phyloP scores from a whole-genome alignment of 2,888 invertebrate species.

The Agriopis leucophaearia region DNA sequence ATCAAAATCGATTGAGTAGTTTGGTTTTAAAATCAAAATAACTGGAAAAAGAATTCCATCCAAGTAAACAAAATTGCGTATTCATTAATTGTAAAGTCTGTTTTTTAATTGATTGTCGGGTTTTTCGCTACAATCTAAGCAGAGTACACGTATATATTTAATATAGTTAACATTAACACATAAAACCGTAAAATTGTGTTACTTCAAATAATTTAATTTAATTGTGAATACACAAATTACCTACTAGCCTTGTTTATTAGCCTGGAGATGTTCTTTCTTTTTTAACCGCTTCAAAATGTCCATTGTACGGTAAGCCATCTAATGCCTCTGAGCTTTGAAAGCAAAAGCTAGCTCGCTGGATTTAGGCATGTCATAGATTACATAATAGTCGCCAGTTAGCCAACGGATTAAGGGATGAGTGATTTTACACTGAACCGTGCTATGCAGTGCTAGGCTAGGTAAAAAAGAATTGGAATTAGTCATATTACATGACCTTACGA shows the following conservation, averaged over 20 bases:
- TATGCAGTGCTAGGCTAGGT: not conserved
- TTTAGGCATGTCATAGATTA: not conserved
- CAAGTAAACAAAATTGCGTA: too few species aligned
- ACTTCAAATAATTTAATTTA: not conserved
- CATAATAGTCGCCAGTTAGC: constrained; percentile 4
- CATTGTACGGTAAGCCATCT: not conserved
- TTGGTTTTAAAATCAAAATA: too few species aligned
- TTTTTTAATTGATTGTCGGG: too few species aligned
- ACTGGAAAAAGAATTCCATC: too few species aligned
- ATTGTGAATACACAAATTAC: not conserved
- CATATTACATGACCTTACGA: too few species aligned
- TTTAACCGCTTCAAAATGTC: not conserved
- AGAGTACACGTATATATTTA: not conserved
- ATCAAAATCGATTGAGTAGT: too few species aligned
- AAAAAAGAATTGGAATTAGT: too few species aligned
- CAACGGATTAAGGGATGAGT: not conserved
- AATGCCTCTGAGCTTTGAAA: not conserved
- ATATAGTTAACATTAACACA: not conserved
- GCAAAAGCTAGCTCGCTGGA: not conserved
- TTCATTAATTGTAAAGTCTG: too few species aligned
- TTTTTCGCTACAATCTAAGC: not conserved
- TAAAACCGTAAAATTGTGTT: not conserved
- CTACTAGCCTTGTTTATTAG: not conserved
- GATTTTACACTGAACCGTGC: not conserved
- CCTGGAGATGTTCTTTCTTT: not conserved